Evolutionary conservation across 2,888 invertebrate species (phyloP).

Genomic region (Tetheella fluctuosa): DNA sequence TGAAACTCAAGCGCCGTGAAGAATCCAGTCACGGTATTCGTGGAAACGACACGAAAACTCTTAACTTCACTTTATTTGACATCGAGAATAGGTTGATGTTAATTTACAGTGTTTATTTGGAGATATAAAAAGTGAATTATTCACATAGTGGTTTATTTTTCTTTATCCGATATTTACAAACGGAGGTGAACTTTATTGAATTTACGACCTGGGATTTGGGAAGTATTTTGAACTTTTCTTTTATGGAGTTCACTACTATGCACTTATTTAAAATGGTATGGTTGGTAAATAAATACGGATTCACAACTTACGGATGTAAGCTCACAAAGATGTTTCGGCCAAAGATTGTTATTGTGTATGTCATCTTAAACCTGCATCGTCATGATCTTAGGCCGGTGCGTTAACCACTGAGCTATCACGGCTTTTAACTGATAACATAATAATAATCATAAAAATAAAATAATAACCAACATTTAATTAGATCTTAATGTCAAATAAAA

Average conservation of each 20-base stretch:
- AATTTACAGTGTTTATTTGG: conserved; percentile 10
- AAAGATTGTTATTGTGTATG: too few species aligned
- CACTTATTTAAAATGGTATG: neutral
- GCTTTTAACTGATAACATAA: too few species aligned
- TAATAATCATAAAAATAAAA: too few species aligned
- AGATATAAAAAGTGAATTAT: conserved; percentile 9
- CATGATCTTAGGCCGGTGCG: too few species aligned
- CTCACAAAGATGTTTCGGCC: too few species aligned
- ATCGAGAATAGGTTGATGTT: conserved; percentile 7
- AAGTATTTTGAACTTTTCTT: conserved; percentile 23
- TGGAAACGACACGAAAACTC: conserved; percentile 33
- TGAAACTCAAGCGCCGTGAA: conserved; percentile 2
- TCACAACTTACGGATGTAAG: too few species aligned
- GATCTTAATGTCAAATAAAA: too few species aligned
- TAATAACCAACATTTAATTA: too few species aligned
- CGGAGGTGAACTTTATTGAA: conserved; percentile 31
- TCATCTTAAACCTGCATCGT: too few species aligned
- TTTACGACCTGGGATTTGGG: conserved; percentile 25
- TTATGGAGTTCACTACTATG: neutral
- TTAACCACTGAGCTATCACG: too few species aligned
- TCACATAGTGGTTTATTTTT: conserved; percentile 24
- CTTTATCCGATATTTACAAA: conserved; percentile 28
- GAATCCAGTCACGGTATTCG: conserved; percentile 19
- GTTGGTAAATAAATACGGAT: too few species aligned
- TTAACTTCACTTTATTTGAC: conserved; percentile 21